Percentiles rank a stretch among this genome's conserved stretches.
Evolutionary conservation across 2,797 vertebrate species (phyloP).

Genomic region (Anguilla anguilla): DNA sequence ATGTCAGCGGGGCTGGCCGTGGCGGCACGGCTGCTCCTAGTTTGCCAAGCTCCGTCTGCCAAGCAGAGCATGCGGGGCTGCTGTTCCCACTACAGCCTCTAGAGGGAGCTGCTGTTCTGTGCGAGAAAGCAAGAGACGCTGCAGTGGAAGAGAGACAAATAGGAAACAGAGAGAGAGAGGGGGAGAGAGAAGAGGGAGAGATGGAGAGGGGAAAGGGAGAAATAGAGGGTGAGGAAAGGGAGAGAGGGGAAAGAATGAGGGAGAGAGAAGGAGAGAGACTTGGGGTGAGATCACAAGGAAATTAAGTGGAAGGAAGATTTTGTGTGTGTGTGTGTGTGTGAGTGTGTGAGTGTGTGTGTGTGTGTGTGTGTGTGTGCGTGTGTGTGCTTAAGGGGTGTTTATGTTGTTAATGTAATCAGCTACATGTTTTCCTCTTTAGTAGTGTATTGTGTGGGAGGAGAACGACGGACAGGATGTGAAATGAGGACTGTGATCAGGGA

Average conservation of each 20-base stretch:
- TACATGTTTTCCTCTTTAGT: not conserved
- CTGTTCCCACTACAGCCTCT: not conserved
- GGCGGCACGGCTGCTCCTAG: not conserved
- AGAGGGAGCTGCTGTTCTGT: not conserved
- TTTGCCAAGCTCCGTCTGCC: not conserved
- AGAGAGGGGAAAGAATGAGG: not conserved
- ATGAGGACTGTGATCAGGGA: not conserved
- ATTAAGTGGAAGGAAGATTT: not conserved
- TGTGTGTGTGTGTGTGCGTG: not conserved
- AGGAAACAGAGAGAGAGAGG: not conserved
- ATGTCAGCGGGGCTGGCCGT: not conserved
- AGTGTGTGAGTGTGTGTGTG: not conserved
- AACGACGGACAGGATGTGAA: not conserved
- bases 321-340: not conserved
- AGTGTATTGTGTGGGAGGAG: too few species aligned
- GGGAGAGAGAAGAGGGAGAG: not conserved
- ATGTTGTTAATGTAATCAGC: not conserved
- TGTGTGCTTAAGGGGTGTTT: not conserved
- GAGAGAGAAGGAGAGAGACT: not conserved
- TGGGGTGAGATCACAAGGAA: not conserved
- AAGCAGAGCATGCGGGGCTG: not conserved
- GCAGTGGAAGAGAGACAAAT: not conserved
- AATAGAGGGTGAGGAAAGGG: not conserved
- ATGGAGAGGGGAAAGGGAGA: too few species aligned
- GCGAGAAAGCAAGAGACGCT: slow-evolving; percentile 3